Evolutionary conservation across 2,113 vertebrate genomes (phyloP).

Genomic region (Ginglymostoma cirratum): DNA sequence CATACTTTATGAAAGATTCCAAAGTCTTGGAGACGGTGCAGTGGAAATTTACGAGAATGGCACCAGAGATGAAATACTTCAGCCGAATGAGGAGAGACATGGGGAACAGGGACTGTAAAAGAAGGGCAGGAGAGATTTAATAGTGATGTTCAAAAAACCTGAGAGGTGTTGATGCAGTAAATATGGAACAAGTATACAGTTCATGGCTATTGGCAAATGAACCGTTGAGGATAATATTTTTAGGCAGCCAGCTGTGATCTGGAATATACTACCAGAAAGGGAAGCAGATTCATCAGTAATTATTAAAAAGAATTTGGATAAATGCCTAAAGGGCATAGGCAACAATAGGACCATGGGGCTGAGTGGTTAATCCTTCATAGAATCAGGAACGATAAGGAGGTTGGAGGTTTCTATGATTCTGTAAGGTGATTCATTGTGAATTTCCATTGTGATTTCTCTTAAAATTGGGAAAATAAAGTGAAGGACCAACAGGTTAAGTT

Average conservation of each 20-base stretch:
- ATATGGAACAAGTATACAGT: neutral
- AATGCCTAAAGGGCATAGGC: neutral
- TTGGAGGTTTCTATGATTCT: neutral
- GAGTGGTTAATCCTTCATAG: neutral
- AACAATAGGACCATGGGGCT: neutral
- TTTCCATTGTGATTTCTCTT: neutral
- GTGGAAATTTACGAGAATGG: neutral
- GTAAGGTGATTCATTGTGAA: neutral
- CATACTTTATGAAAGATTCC: neutral
- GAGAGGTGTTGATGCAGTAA: neutral
- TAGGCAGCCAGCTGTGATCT: too few species aligned
- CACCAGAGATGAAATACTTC: neutral
- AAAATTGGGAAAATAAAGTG: neutral
- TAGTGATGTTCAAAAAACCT: neutral
- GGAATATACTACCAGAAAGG: neutral
- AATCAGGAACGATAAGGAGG: neutral
- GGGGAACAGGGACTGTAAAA: neutral
- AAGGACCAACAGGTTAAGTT: too few species aligned
- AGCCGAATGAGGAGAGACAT: neutral
- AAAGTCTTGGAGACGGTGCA: neutral
- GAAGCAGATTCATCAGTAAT: neutral
- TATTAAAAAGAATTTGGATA: neutral
- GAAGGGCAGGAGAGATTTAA: neutral
- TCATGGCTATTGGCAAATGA: neutral
- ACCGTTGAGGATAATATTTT: neutral